Conservation (phyloP, 2,113 vertebrate genomes). For the Syrrhaptes paradoxus region DNA sequence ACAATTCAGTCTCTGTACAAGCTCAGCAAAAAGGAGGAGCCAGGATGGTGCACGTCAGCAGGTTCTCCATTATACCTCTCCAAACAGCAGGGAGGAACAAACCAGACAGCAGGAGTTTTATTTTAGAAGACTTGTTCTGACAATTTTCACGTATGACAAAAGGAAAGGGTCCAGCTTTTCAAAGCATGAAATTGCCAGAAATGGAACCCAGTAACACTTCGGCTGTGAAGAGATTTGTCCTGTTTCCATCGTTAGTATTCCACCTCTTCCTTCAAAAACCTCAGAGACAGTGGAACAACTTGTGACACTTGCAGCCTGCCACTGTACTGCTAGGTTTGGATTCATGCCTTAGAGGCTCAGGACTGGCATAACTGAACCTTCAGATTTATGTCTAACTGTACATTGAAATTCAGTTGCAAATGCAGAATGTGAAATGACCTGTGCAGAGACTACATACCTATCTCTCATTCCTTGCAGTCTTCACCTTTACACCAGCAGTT, state of each 20-base stretch:
- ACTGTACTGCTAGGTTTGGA: background rate
- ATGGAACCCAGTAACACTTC: background rate
- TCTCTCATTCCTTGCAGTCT: background rate
- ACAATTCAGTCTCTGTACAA: background rate
- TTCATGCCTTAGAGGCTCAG: background rate
- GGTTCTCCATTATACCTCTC: background rate
- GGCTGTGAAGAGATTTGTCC: background rate
- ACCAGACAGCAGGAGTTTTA: background rate
- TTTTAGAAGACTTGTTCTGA: background rate
- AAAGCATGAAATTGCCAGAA: background rate
- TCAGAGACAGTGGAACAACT: background rate
- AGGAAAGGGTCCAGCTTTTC: background rate
- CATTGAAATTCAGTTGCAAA: background rate
- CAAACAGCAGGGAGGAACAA: background rate
- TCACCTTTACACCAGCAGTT: background rate
- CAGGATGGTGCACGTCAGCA: background rate
- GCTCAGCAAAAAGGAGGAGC: background rate
- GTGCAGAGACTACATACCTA: background rate
- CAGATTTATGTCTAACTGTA: background rate
- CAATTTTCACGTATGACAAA: background rate
- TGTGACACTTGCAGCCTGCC: background rate
- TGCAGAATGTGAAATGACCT: background rate
- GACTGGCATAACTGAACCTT: background rate
- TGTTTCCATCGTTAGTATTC: background rate
- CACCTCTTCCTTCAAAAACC: background rate